Evolutionary conservation across 2,888 invertebrate genomes (phyloP), one percentile per base, ranked within the genome.

Genomic region (Rugalucina vietnamica): DNA sequence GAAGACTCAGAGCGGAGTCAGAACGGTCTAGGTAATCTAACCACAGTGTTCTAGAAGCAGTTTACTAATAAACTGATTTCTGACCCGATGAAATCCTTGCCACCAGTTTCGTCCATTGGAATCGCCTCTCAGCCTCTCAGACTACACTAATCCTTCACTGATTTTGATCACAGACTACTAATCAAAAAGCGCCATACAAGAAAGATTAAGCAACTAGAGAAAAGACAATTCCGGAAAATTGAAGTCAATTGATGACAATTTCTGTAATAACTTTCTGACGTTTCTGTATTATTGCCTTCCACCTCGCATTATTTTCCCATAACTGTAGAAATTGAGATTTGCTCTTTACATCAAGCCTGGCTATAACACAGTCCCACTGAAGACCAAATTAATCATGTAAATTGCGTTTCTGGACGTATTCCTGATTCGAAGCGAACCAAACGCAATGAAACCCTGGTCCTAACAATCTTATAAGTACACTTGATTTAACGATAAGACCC

Each of bases 271-370:
- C 34, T 65, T 34, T 65, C n/a, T 27, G 65, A 65, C 32, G 18
- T 65, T 34, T 65, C n/a, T 27, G 65, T 65, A 65, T 65, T 65
- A 65, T 65, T 32, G 65, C 65, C 75, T 73, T 81, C 79, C 84
- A 54, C 32, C 37, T 49, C 76, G 83, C 34, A 84, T 86, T 84
- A 86, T 81, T 79, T 86, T 77, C 79, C 84, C 84, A 86, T 86
- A 86, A 84, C 81, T 60, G 57, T 49, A 60, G 50, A 82, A 82
- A 84, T 84, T 84, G 86, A 69, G 43, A 65, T 70, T 54, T 75
- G 74, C 73, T 29, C 24, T 74, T 1, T 65, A 34, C 65, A 65
- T 65, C 65, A 65, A 34, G 34, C 10, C 34, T 10, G 4, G 14
- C 18, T 27, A 65, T 12, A 21, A 18, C 18, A 18, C 65, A 18